Conservation (phyloP, 2,888 invertebrate species). For the Lamellibrachia satsuma region DNA sequence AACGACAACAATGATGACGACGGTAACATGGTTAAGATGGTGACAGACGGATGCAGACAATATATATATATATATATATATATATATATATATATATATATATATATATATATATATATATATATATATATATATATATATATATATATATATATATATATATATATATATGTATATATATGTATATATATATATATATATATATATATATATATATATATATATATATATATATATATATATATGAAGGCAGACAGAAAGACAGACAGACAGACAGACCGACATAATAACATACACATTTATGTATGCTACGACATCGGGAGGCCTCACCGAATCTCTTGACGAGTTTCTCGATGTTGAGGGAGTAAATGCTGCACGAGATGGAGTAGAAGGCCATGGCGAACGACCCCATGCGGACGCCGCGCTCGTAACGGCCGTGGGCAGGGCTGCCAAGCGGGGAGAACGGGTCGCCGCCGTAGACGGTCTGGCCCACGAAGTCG, state of each 20-base stretch:
- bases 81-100: too few species aligned
- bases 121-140: slow-evolving; percentile 8
- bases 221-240: slow-evolving; percentile 6
- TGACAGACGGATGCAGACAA: too few species aligned
- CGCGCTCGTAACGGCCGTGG: slow-evolving; percentile 78
- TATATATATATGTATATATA: slow-evolving; percentile 13
- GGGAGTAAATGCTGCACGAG: slow-evolving; percentile 93
- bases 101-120: too few species aligned
- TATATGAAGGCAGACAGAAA: neutral
- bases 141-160: neutral
- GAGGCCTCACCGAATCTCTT: slow-evolving; percentile 70
- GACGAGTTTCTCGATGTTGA: slow-evolving; percentile 86
- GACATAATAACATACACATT: neutral
- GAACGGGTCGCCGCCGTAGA: slow-evolving; percentile 84
- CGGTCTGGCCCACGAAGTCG: slow-evolving; percentile 91
- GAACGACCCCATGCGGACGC: slow-evolving; percentile 94
- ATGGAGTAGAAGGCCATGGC: slow-evolving; percentile 89
- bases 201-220: slow-evolving; percentile 18
- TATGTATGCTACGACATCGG: neutral
- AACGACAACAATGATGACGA: too few species aligned
- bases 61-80: too few species aligned
- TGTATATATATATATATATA: too few species aligned
- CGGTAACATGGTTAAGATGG: too few species aligned
- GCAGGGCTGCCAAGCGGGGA: slow-evolving; percentile 65
- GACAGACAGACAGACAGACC: neutral